Conservation (phyloP, 2,888 invertebrate genomes). For the Xanthorhoe designata region DNA sequence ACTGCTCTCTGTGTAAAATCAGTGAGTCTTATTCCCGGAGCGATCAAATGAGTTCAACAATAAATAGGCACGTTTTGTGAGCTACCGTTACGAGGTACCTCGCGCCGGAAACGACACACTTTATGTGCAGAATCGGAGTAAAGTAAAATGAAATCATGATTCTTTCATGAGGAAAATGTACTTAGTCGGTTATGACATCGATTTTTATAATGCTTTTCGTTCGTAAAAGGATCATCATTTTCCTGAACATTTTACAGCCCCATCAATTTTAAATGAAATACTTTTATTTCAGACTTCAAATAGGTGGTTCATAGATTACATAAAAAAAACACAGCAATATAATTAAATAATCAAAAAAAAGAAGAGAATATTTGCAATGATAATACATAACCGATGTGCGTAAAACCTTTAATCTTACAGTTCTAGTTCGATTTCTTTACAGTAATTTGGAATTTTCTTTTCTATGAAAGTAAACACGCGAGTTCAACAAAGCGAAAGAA, state of each 20-base stretch:
- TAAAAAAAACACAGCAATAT: too few relatives aligned
- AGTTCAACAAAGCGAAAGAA: too few relatives aligned
- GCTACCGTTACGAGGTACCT: conserved; percentile 22
- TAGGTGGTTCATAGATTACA: too few relatives aligned
- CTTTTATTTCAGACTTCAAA: too few relatives aligned
- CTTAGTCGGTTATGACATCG: conserved; percentile 9
- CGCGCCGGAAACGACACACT: conserved; percentile 35
- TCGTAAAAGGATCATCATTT: conserved; percentile 7
- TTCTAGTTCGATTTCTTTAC: too few relatives aligned
- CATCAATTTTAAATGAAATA: too few relatives aligned
- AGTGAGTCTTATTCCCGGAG: conserved; percentile 27
- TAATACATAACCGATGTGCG: background rate
- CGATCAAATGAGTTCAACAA: conserved; percentile 38
- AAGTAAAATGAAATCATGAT: conserved; percentile 35
- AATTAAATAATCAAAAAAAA: too few relatives aligned
- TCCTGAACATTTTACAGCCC: background rate
- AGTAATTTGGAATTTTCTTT: too few relatives aligned
- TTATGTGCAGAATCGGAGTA: conserved; percentile 31
- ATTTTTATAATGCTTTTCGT: conserved; percentile 10
- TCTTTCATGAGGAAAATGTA: conserved; percentile 27
- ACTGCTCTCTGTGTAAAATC: conserved; percentile 17
- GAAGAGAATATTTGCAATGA: too few relatives aligned
- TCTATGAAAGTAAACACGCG: too few relatives aligned
- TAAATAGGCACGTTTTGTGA: conserved; percentile 35
- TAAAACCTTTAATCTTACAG: background rate